Evolutionary conservation across 2,113 vertebrate genomes (phyloP), one percentile per base, ranked within the genome.

Genomic region (Eubucco bourcierii): DNA sequence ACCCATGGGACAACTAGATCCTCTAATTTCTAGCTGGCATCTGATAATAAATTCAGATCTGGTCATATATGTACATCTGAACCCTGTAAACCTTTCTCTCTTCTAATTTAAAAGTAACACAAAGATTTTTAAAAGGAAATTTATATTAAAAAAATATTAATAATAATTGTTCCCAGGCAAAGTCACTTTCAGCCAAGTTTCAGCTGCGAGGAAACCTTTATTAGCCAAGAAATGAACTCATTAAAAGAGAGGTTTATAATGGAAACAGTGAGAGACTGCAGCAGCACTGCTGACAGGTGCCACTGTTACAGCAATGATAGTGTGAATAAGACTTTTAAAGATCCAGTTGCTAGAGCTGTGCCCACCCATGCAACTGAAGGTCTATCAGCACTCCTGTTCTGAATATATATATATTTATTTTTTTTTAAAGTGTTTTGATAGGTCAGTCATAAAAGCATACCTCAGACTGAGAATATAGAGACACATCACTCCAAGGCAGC

Each of bases 331-430:
- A n/a, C 31, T 85, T 87, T 80, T 41, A 90, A 85, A 94, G 94
- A 75, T 33, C 37, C 31, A 78, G 39, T 39, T 80, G 9, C 28
- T 46, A 41, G 33, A 55, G 55, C 61, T 87, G 27, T 1, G 86
- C 88, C 95, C 93, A 96, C 93, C 95, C 95, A 93, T 60, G 88
- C 58, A 80, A 90, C 84, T 73, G 46, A 85, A 80, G 84, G 72
- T 82, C 75, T 82, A 25, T 77, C 68, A 70, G 46, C 47, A 76
- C 82, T 90, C 90, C 67, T 93, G 39, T 46, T 46, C 16, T 46
- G 44, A 46, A 46, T 46, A 46, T 46, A 46, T 44, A 44, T 44
- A 44, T 44, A 44, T 41, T 12, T 41, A 41, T 11, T 50, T 23
- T 50, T 46, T 80, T 84, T 37, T 37, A 37, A 39, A 77, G 50